Conservation (phyloP, 2,113 vertebrate species). For the Notiomystis cincta region DNA sequence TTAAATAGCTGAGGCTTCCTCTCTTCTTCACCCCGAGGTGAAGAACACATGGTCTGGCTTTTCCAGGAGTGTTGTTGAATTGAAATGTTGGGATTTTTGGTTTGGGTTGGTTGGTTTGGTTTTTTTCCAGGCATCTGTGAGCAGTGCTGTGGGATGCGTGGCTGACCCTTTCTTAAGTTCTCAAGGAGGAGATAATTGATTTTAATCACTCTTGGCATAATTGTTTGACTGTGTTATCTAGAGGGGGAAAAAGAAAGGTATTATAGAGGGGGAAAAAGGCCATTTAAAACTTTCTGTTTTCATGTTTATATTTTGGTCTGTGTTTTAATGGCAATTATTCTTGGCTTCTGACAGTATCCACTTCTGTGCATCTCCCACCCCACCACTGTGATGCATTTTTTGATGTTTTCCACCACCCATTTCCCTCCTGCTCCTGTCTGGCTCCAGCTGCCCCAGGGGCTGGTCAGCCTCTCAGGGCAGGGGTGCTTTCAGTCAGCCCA, state of each 20-base stretch:
- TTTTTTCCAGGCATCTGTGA: background rate
- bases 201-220: background rate
- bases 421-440: background rate
- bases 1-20: background rate
- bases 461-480: no score
- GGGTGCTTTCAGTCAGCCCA: background rate
- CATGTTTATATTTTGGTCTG: background rate
- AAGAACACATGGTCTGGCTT: background rate
- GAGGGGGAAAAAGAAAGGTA: background rate
- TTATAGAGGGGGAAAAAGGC: fast-evolving
- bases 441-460: background rate
- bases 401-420: fast-evolving
- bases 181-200: background rate
- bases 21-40: background rate
- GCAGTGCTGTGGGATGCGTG: background rate
- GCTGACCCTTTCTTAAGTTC: background rate
- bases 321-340: background rate
- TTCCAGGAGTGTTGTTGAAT: background rate
- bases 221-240: background rate
- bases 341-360: background rate
- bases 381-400: background rate
- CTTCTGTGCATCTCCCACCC: background rate
- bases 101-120: background rate
- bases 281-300: background rate
- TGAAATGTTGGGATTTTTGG: background rate